These are phyloP conservation scores for Lordiphosa stackelbergi DNA, from an alignment of 1,140 invertebrate genomes.

Conservation along the genomic window DNA sequence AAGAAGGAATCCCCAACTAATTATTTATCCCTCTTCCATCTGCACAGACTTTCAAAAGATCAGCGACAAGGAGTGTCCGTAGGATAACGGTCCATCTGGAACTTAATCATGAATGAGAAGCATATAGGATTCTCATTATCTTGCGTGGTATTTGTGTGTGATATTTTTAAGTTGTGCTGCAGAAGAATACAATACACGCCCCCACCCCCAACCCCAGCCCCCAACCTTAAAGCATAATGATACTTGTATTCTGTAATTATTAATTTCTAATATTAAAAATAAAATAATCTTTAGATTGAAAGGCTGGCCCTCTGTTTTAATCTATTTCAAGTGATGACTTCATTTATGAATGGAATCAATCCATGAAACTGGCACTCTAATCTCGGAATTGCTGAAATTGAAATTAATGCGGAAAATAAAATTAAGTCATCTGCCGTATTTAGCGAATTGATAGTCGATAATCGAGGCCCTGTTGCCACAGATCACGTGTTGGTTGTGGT, in stretches of 20 bases:
- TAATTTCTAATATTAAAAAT: conserved; percentile 14
- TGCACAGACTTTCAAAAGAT: conserved; percentile 70
- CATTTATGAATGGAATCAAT: conserved; percentile 5
- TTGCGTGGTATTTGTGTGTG: conserved; percentile 75
- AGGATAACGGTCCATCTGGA: conserved; percentile 31
- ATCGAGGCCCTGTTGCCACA: conserved; percentile 2
- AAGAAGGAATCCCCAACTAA: neutral
- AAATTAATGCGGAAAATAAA: conserved; percentile 1
- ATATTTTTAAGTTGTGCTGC: conserved; percentile 76
- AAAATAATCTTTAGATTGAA: conserved; percentile 3
- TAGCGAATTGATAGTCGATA: conserved; percentile 1
- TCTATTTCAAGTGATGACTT: conserved; percentile 8
- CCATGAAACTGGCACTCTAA: neutral
- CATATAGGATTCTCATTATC: conserved; percentile 31
- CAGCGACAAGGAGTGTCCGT: conserved; percentile 72
- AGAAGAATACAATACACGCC: conserved; percentile 59
- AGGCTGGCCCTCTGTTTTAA: too few species aligned
- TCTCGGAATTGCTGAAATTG: neutral
- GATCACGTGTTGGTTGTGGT: conserved; percentile 4
- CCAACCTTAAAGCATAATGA: neutral
- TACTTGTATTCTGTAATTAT: conserved; percentile 12
- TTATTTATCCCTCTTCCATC: neutral
- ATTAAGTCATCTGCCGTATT: conserved; percentile 7
- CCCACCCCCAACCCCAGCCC: conserved; percentile 3
- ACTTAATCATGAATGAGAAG: conserved; percentile 43